Evolutionary conservation across 2,888 invertebrate genomes (phyloP).

Genomic region (Gerris lacustris): DNA sequence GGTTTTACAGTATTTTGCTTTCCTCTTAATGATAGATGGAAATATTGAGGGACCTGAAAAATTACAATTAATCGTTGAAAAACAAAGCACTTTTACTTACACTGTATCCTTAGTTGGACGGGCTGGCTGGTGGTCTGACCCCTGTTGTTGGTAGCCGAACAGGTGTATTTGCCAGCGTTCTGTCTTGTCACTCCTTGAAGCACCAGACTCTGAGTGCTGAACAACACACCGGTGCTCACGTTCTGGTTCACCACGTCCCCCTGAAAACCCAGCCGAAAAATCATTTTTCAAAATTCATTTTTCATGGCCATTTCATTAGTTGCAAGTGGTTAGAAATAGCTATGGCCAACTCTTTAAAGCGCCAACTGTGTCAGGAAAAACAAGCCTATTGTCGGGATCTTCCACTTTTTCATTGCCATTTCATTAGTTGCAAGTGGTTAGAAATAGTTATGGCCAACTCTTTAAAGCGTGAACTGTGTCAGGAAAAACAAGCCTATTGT

Average conservation of each 20-base stretch:
- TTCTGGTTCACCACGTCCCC: conserved; percentile 69
- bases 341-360: too few relatives aligned
- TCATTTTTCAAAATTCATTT: not conserved
- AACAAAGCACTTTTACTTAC: conserved; percentile 48
- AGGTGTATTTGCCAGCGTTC: conserved; percentile 75
- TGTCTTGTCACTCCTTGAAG: conserved; percentile 77
- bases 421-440: not conserved
- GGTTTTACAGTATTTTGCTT: too few relatives aligned
- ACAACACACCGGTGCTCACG: conserved; percentile 71
- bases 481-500: too few relatives aligned
- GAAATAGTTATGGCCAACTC: too few relatives aligned
- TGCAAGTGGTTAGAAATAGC: not conserved
- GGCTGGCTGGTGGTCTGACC: conserved; percentile 79
- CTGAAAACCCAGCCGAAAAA: conserved; percentile 39
- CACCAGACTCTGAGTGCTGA: conserved; percentile 83
- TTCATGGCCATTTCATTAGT: not conserved
- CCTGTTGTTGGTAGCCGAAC: conserved; percentile 75
- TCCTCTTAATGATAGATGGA: too few relatives aligned
- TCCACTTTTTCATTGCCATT: not conserved
- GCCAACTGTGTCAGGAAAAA: too few relatives aligned
- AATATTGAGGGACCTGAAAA: too few relatives aligned
- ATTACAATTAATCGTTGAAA: too few relatives aligned
- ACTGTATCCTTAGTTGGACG: conserved; percentile 71
- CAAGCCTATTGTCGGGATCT: too few relatives aligned
- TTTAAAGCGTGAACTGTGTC: too few relatives aligned